Conservation (phyloP, 2,113 vertebrate genomes). For the Thermophis baileyi region DNA sequence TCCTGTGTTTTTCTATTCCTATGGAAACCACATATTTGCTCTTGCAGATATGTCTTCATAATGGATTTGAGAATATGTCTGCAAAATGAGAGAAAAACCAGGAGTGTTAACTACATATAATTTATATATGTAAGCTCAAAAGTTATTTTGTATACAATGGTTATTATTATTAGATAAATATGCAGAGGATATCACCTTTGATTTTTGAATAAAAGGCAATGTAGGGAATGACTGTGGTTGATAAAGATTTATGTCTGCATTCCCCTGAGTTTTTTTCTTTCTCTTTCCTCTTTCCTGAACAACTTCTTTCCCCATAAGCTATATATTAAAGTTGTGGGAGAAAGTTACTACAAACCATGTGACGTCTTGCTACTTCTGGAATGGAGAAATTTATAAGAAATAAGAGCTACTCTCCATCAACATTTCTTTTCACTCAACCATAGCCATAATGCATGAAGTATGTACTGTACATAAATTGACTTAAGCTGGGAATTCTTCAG, state of each 20-base stretch:
- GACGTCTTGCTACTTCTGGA: neutral
- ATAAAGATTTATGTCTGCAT: neutral
- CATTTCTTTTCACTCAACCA: neutral
- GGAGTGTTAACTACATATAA: neutral
- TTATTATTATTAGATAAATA: neutral
- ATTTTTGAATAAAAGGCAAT: neutral
- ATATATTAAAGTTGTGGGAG: neutral
- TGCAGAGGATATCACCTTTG: neutral
- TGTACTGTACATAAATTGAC: neutral
- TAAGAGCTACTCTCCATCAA: neutral
- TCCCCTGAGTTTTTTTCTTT: neutral
- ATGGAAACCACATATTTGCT: neutral
- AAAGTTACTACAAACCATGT: neutral
- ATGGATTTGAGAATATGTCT: neutral
- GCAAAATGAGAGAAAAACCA: no score
- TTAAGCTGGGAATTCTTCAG: neutral
- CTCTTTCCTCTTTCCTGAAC: neutral
- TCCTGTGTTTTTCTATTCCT: neutral
- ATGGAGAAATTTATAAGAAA: neutral
- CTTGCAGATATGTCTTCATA: neutral
- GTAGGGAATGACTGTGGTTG: neutral
- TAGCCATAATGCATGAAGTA: neutral
- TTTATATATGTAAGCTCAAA: neutral
- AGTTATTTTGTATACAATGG: no score
- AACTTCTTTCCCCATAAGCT: neutral